phyloP scores from a whole-genome alignment of 92 coral and sea anemone species.

The Montipora capitata region DNA sequence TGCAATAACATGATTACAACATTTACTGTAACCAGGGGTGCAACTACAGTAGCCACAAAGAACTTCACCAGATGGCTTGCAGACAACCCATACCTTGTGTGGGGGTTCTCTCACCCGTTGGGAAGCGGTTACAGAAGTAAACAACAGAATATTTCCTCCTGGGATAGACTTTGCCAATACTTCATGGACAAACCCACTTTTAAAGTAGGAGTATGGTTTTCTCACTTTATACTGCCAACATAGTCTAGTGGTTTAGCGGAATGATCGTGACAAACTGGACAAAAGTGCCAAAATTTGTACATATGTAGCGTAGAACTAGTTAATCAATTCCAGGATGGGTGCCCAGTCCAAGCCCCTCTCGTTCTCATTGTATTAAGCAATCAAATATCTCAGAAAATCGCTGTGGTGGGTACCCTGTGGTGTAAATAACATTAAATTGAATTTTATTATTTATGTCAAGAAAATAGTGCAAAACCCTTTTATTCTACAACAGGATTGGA shows the following conservation, averaged over 20 bases:
- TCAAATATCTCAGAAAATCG: not conserved
- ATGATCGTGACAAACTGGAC: too few species aligned
- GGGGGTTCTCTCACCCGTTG: slow-evolving; percentile 51
- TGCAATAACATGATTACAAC: slow-evolving; percentile 60
- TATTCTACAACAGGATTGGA: slow-evolving; percentile 4
- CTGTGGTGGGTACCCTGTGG: slow-evolving; percentile 5
- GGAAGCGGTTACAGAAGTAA: slow-evolving; percentile 54
- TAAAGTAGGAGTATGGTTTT: slow-evolving; percentile 61
- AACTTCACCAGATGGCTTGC: slow-evolving; percentile 28
- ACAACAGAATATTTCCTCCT: slow-evolving; percentile 25
- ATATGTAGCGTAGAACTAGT: too few species aligned
- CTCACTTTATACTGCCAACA: too few species aligned
- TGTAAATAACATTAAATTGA: slow-evolving; percentile 1
- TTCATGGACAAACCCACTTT: slow-evolving; percentile 77
- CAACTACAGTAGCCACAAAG: slow-evolving; percentile 52
- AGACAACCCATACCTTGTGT: slow-evolving; percentile 31
- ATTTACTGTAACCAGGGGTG: slow-evolving; percentile 48
- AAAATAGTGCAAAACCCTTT: not conserved
- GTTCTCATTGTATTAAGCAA: too few species aligned
- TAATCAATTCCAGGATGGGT: too few species aligned
- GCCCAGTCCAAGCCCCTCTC: too few species aligned
- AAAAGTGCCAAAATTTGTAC: too few species aligned
- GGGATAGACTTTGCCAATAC: slow-evolving; percentile 16
- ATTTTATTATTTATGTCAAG: not conserved
- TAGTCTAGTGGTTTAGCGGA: not conserved